Evolutionary conservation across 2,888 invertebrate species (phyloP), one percentile per base, ranked within the genome.

Genomic region (Rhagium mordax): DNA sequence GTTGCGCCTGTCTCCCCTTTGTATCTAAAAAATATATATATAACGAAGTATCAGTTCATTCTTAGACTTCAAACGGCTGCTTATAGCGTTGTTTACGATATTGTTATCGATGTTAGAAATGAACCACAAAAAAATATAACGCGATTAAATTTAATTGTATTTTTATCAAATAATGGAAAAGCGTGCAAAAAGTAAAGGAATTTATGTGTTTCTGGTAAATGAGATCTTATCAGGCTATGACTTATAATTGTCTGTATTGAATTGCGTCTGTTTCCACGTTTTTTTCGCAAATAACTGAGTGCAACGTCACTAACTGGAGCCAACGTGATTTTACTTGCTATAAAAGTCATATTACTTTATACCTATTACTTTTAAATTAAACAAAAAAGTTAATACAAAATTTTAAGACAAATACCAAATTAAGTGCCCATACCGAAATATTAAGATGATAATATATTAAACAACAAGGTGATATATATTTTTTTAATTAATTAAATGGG

Each of bases 71-170:
- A 81, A 83, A 83, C 79, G 76, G 74, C 78, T 78, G 78, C 74
- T 81, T 82, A 81, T 65, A 72, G 80, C 73, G 81, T 83, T 81
- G 76, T 84, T 84, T 84, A 84, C 82, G 83, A 83, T 83, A 84
- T 84, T 84, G 84, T 84, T 84, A 84, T 83, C 76, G 82, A 83
- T 82, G 81, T 79, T 81, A 75, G 77, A 80, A 82, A 76, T 72
- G 78, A 73, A 72, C 71, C 75, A 75, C 77, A 80, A 81, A 81
- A 65, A 68, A 47, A 15, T 41, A 71, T 68, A 72, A 70, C 72
- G 72, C 67, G 74, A 29, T 61, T 47, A 57, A 70, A 72, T 74
- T 74, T 74, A 71, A 74, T 71, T 74, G 71, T 62, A 69, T 70
- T 74, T 74, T 74, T 65, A 71, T 71, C 65, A 71, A 71, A 71